Evolutionary conservation across 2,797 vertebrate species (phyloP).

Genomic region (Danio jaintianensis): DNA sequence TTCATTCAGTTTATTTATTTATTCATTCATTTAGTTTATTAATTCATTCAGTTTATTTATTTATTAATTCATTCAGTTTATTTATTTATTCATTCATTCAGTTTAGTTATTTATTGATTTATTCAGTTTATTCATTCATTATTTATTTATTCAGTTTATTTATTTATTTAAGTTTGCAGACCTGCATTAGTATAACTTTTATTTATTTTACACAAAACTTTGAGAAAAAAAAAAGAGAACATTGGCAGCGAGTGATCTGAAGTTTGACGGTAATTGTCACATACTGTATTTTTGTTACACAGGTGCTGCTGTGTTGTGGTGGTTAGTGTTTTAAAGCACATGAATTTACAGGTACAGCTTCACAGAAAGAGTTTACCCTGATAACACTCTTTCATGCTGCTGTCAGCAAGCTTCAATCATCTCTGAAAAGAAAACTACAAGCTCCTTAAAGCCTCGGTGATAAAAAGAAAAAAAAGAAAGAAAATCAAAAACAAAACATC

Average conservation of each 20-base stretch:
- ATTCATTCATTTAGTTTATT: too few relatives aligned
- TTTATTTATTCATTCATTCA: too few relatives aligned
- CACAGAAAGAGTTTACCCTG: neutral
- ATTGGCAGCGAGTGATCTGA: neutral
- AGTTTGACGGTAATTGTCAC: neutral
- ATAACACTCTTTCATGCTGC: neutral
- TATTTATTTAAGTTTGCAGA: too few relatives aligned
- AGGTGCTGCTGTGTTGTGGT: neutral
- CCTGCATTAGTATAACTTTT: too few relatives aligned
- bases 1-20: too few relatives aligned
- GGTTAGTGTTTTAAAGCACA: constrained; percentile 7
- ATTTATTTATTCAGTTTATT: too few relatives aligned
- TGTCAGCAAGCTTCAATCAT: neutral
- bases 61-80: too few relatives aligned
- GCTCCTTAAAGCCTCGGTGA: neutral
- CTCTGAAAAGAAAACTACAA: neutral
- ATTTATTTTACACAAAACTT: too few relatives aligned
- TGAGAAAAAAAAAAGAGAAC: neutral
- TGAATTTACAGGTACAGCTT: neutral
- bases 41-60: too few relatives aligned
- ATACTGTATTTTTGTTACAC: too few relatives aligned
- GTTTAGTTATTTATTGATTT: too few relatives aligned
- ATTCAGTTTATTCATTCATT: too few relatives aligned
- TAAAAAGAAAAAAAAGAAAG: neutral
- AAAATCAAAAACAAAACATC: neutral